A percentile compares a stretch with the other conserved stretches of the same genome.
These are phyloP conservation scores for Drosophila dives DNA, from an alignment of 2,888 invertebrate genomes.

Conservation along the genomic window DNA sequence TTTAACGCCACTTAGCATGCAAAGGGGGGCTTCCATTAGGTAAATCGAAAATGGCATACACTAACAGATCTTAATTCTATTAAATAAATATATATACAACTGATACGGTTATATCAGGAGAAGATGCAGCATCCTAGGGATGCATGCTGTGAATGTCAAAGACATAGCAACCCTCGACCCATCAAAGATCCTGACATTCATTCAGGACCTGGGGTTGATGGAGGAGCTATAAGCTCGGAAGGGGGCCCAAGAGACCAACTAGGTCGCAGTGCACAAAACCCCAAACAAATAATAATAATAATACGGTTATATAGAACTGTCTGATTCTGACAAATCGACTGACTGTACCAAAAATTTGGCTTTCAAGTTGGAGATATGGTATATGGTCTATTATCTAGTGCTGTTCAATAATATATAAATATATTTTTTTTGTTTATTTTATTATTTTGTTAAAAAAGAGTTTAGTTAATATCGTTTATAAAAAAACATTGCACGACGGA, in stretches of 20 bases:
- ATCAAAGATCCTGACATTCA: too few relatives aligned
- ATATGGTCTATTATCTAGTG: too few relatives aligned
- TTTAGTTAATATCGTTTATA: too few relatives aligned
- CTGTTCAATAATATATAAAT: not conserved
- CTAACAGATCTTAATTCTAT: not conserved
- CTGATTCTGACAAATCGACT: not conserved
- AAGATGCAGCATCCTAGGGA: too few relatives aligned
- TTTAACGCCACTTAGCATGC: slow-evolving; percentile 64
- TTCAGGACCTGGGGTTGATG: too few relatives aligned
- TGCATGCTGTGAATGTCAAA: too few relatives aligned
- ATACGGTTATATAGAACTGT: not conserved
- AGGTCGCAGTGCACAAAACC: too few relatives aligned
- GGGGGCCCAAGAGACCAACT: too few relatives aligned
- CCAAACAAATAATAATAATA: too few relatives aligned
- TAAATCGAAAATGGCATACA: not conserved
- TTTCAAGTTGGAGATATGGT: not conserved
- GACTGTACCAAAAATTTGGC: not conserved
- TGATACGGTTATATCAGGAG: not conserved
- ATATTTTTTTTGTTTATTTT: not conserved
- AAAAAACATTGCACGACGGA: too few relatives aligned
- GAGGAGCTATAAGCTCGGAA: too few relatives aligned
- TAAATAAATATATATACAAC: not conserved
- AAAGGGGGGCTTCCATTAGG: not conserved
- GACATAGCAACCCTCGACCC: too few relatives aligned
- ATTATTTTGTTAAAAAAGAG: not conserved